phyloP scores from a whole-genome alignment of 2,797 vertebrate genomes.

The Arctocebus calabarensis region DNA sequence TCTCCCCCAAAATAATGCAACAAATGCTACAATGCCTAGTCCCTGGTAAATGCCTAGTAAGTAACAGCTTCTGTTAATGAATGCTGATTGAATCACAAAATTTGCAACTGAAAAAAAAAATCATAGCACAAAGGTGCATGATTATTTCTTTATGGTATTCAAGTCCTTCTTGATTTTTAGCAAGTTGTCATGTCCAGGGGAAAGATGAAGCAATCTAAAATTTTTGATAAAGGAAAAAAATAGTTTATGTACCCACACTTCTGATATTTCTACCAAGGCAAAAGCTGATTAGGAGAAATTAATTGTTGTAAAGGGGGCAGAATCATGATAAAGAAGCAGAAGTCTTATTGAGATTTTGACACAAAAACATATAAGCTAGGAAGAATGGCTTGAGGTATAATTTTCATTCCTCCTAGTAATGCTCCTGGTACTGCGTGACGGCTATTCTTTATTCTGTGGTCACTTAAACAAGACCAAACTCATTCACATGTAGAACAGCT shows the following conservation, averaged over 20 bases:
- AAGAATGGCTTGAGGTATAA: not conserved
- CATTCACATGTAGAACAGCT: not conserved
- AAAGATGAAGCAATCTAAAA: not conserved
- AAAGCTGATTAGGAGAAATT: slow-evolving; percentile 30
- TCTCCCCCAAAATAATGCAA: not conserved
- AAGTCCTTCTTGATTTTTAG: not conserved
- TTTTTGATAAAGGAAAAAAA: slow-evolving; percentile 32
- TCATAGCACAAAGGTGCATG: not conserved
- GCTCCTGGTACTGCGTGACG: not conserved
- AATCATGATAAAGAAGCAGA: not conserved
- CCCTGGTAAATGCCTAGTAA: not conserved
- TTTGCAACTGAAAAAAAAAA: not conserved
- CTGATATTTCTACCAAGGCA: not conserved
- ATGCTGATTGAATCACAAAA: not conserved
- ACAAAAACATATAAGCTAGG: slow-evolving; percentile 7
- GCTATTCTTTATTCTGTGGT: slow-evolving; percentile 49
- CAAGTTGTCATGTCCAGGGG: not conserved
- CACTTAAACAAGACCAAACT: slow-evolving; percentile 53
- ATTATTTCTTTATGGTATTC: not conserved
- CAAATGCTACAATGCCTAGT: not conserved
- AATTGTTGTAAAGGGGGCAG: not conserved
- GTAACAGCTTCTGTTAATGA: not conserved
- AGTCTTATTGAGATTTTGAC: slow-evolving; percentile 22
- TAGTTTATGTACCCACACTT: not conserved
- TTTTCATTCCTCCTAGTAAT: not conserved